Evolutionary conservation across 1,140 invertebrate species (phyloP).

Genomic region (Drosophila ficusphila): DNA sequence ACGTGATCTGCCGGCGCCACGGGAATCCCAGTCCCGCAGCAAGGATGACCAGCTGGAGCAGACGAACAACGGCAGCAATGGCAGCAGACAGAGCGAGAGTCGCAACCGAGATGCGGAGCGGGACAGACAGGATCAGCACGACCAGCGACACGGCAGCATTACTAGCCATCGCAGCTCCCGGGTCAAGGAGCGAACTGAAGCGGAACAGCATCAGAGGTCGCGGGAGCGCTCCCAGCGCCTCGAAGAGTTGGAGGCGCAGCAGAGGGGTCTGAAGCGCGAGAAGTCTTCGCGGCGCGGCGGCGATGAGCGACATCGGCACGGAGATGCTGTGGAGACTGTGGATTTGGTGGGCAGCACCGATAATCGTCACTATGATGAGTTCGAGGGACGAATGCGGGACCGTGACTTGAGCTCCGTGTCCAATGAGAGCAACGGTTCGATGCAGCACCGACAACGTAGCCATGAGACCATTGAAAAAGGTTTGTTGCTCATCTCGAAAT

Average conservation of each 20-base stretch:
- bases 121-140: conserved; percentile 40
- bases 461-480: conserved; percentile 85
- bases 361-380: conserved; percentile 73
- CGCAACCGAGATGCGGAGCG: conserved; percentile 50
- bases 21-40: conserved; percentile 47
- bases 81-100: conserved; percentile 38
- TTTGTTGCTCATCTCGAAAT: conserved; percentile 51
- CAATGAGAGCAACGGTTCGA: conserved; percentile 84
- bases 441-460: conserved; percentile 80
- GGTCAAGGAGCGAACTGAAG: conserved; percentile 55
- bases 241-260: conserved; percentile 52
- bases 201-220: conserved; percentile 51
- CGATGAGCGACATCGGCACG: conserved; percentile 62
- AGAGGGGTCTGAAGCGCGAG: conserved; percentile 49
- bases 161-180: conserved; percentile 51
- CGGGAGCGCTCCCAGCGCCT: conserved; percentile 57
- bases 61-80: conserved; percentile 42
- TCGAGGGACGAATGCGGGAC: conserved; percentile 76
- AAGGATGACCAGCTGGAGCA: conserved; percentile 30
- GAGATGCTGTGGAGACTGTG: conserved; percentile 58
- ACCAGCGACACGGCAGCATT: conserved; percentile 46
- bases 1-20: conserved; percentile 13
- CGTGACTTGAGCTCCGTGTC: conserved; percentile 83
- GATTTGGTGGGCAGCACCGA: conserved; percentile 49
- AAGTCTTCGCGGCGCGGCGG: conserved; percentile 48